Conservation (phyloP, 2,113 vertebrate species). For the Panthera leo region DNA sequence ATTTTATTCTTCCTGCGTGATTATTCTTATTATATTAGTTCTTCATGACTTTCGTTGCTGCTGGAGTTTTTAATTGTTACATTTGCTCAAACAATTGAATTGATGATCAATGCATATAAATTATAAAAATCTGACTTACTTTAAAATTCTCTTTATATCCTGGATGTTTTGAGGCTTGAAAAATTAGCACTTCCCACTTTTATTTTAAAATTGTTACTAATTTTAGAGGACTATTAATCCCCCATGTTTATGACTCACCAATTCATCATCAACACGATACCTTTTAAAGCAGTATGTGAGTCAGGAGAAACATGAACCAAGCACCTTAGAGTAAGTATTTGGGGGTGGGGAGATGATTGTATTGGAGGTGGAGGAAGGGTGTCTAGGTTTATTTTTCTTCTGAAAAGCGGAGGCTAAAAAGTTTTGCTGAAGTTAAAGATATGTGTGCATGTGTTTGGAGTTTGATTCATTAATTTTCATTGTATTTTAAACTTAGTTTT, state of each 20-base stretch:
- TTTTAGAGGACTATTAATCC: slow-evolving; percentile 69
- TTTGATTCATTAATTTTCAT: slow-evolving; percentile 51
- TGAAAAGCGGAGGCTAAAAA: neutral
- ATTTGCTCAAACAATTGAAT: slow-evolving; percentile 57
- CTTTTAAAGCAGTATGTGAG: slow-evolving; percentile 67
- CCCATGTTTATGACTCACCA: slow-evolving; percentile 72
- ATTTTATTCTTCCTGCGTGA: slow-evolving; percentile 18
- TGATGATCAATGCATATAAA: slow-evolving; percentile 29
- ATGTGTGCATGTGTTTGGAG: neutral
- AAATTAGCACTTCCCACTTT: slow-evolving; percentile 68
- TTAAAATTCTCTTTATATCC: slow-evolving; percentile 58
- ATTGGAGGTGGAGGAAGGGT: neutral
- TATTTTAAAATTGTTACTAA: slow-evolving; percentile 72
- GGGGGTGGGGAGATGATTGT: neutral
- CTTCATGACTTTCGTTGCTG: neutral
- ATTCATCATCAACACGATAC: slow-evolving; percentile 53
- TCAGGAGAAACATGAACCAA: slow-evolving; percentile 35
- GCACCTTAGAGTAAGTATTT: neutral
- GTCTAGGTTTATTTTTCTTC: neutral
- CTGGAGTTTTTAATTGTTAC: slow-evolving; percentile 50
- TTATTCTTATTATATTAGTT: slow-evolving; percentile 39
- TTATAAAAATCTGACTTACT: slow-evolving; percentile 52
- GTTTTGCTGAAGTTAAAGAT: neutral
- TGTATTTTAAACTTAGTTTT: slow-evolving; percentile 9
- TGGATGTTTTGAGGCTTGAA: slow-evolving; percentile 57